Evolutionary conservation across 64 coral and sea anemone species (phyloP), one percentile per base, ranked within the genome.

Genomic region (Anthopleura sola): DNA sequence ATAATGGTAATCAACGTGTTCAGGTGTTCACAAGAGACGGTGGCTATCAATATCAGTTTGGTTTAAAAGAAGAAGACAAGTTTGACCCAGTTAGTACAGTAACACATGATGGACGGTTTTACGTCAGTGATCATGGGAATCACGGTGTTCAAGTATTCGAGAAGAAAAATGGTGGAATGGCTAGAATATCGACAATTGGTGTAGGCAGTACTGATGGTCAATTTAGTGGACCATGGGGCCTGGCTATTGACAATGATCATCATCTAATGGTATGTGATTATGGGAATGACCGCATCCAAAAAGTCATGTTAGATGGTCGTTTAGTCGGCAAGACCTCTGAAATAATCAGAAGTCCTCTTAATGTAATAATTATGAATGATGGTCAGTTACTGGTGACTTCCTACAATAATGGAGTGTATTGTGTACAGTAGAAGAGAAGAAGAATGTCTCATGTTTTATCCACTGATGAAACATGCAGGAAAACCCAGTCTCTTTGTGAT

Each of bases 11-110:
- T 44, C 0, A 49, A 21, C 66, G 66, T n/a, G 68, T 92, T 24
- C 85, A 87, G 29, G 90, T 92, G 24, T 66, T 92, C 34, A 82
- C 80, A 53, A 92, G 12, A 26, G 50, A 83, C 36, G 78, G 60
- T 38, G 20, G 44, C 21, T 40, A 75, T 51, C 29, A 75, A 46
- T 76, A 84, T 37, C 64, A 76, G 34, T 84, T 90, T 49, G 66
- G 66, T 69, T 69, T 69, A 6, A 75, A 28, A 36, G 75, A 6
- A 11, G 20, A 60, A 17, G 20, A 44, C 15, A 66, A 49, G 11
- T 50, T 53, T 84, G 15, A 20, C 20, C 81, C 82, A n/a, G 16
- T 69, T 7, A 2, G 49, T 36, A 76, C 48, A 50, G 46, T 90
- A 8, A 84, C 83, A 29, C 66, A 60, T 14, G 2, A 55, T 49